phyloP scores from a whole-genome alignment of 2,888 invertebrate species.

The Sialis lutaria region DNA sequence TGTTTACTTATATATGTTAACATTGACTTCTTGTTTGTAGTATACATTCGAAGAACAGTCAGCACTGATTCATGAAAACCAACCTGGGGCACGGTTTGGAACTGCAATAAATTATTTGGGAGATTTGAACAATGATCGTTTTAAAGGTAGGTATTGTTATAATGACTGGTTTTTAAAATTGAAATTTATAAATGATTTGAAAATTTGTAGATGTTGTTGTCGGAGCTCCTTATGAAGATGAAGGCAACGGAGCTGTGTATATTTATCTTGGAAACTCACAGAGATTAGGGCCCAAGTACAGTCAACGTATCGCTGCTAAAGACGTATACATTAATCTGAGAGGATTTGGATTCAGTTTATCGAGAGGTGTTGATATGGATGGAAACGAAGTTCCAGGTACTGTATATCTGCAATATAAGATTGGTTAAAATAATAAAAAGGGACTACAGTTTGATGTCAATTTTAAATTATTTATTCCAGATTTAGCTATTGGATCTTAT shows the following conservation, averaged over 20 bases:
- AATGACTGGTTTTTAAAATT: no score
- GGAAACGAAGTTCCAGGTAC: conserved; percentile 39
- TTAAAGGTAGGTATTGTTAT: conserved; percentile 18
- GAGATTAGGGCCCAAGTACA: conserved; percentile 26
- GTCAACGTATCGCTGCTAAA: conserved; percentile 32
- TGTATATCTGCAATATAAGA: conserved; percentile 2
- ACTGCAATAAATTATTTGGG: conserved; percentile 27
- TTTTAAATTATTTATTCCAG: conserved; percentile 18
- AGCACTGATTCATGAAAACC: background rate
- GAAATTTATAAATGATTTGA: conserved; percentile 3
- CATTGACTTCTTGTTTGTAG: background rate
- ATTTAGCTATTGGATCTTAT: conserved; percentile 40
- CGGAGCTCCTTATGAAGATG: conserved; percentile 44
- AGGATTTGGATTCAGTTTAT: conserved; percentile 43
- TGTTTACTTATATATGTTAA: background rate
- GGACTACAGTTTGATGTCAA: background rate
- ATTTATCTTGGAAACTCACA: conserved; percentile 34
- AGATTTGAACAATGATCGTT: conserved; percentile 34
- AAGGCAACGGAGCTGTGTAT: conserved; percentile 39
- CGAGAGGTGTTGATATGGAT: conserved; percentile 40
- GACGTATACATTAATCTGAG: conserved; percentile 19
- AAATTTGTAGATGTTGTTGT: conserved; percentile 39
- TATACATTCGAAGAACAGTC: conserved; percentile 2
- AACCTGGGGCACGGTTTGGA: conserved; percentile 9
- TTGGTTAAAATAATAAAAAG: background rate